These are phyloP conservation scores for Amphiprion ocellaris DNA, from an alignment of 2,113 vertebrate species.

Conservation along the genomic window DNA sequence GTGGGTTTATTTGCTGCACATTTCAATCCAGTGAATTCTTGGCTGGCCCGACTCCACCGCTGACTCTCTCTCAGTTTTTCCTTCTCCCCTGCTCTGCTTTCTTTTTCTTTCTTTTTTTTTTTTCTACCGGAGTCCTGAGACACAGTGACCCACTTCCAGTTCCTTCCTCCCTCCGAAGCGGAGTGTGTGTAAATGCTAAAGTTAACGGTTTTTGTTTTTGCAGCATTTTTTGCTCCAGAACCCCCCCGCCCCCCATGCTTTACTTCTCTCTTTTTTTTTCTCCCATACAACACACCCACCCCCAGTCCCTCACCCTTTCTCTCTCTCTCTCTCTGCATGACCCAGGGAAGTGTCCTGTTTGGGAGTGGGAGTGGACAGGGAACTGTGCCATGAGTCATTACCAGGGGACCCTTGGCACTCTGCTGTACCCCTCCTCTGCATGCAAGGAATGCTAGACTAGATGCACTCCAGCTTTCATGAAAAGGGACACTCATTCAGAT, in stretches of 20 bases:
- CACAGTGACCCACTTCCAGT: constrained; percentile 81
- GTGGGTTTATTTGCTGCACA: constrained; percentile 38
- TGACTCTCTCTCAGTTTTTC: constrained; percentile 40
- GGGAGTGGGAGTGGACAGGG: constrained; percentile 63
- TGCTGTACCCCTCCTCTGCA: constrained; percentile 74
- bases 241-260: background rate
- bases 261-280: background rate
- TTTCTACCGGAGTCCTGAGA: constrained; percentile 69
- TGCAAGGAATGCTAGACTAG: constrained; percentile 72
- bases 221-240: constrained; percentile 47
- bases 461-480: constrained; percentile 62
- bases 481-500: constrained; percentile 65
- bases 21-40: constrained; percentile 58
- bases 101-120: constrained; percentile 43
- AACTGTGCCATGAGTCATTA: constrained; percentile 77
- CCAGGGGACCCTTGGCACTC: constrained; percentile 73
- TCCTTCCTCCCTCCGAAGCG: constrained; percentile 68
- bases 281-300: constrained; percentile 24
- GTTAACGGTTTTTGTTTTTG: constrained; percentile 66
- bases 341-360: constrained; percentile 57
- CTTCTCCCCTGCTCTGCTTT: constrained; percentile 45
- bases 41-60: constrained; percentile 34
- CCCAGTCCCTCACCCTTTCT: background rate
- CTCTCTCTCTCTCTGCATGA: constrained; percentile 16
- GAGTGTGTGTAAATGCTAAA: constrained; percentile 56